Evolutionary conservation across 92 coral and sea anemone genomes (phyloP).

Genomic region (Galaxea fascicularis): DNA sequence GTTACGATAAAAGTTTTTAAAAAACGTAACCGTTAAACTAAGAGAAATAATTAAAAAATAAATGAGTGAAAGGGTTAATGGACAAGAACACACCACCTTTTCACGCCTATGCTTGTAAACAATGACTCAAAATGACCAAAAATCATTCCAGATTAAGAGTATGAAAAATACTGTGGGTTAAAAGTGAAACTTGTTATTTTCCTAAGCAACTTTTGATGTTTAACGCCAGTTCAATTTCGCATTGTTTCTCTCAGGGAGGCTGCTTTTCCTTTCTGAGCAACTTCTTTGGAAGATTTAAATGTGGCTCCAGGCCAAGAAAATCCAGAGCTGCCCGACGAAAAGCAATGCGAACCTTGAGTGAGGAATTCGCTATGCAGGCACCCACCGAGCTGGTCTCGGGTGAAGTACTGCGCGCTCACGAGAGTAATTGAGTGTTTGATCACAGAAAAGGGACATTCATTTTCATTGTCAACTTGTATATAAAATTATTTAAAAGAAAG

Average conservation of each 20-base stretch:
- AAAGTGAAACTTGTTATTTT: no score
- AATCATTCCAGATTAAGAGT: no score
- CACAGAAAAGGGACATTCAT: background rate
- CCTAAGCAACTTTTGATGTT: background rate
- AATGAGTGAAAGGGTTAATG: no score
- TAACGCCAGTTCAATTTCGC: background rate
- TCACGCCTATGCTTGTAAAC: no score
- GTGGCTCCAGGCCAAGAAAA: background rate
- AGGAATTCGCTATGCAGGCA: background rate
- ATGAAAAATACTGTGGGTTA: no score
- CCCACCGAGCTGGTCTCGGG: background rate
- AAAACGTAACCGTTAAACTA: no score
- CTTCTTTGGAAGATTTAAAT: background rate
- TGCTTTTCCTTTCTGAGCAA: background rate
- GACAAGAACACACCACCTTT: no score
- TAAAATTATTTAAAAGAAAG: no score
- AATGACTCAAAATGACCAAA: no score
- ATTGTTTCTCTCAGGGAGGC: constrained; percentile 14
- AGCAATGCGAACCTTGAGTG: background rate
- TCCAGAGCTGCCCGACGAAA: background rate
- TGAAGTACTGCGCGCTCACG: background rate
- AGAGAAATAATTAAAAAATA: no score
- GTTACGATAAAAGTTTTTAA: no score
- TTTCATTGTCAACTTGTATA: background rate
- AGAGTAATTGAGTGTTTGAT: background rate